Evolutionary conservation across 1,140 invertebrate genomes (phyloP), one percentile per base, ranked within the genome.

Genomic region (Plodia interpunctella): DNA sequence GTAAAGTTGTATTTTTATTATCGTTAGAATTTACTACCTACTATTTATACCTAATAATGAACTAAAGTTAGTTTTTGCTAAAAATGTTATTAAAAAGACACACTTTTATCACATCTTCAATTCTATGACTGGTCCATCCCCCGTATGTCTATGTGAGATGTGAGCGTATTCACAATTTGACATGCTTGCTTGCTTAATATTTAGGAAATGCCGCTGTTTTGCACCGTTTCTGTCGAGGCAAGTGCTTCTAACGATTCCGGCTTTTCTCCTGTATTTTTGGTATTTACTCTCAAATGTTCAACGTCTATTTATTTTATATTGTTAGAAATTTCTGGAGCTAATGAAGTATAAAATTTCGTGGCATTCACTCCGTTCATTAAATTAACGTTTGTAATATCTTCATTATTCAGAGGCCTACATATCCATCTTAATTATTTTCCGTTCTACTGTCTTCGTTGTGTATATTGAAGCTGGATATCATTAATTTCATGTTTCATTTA

Each of bases 91-190:
- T n/a, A n/a, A n/a, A n/a, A n/a, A n/a, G n/a, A n/a, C n/a, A n/a
- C n/a, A n/a, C n/a, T n/a, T 2, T 25, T 25, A 25, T 3, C 21
- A 25, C 21, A 25, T 25, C 21, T 25, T 25, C n/a, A 25, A 2
- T 25, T 35, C 32, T 35, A 13, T 35, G 1, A 44, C 38, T 2
- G 15, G 13, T 15, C 13, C 38, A 44, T 17, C 13, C n/a, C n/a
- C n/a, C 1, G 15, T 6, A 44, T 4, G 15, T 44, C 38, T 44
- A 57, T 54, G 35, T 44, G 30, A 28, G 59, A 66, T 64, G 68
- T 63, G 61, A 64, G 59, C 50, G 52, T 35, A 28, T 49, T 38
- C 60, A n/a, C 57, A 53, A 53, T 53, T 53, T 53, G 51, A 53
- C 51, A 53, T 18, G 13, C 51, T 53, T 13, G 21, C 51, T 15